A percentile compares a stretch with the other conserved stretches of the same genome.
These are phyloP conservation scores for Centropus bengalensis DNA, from an alignment of 2,113 vertebrate species.

Conservation along the genomic window DNA sequence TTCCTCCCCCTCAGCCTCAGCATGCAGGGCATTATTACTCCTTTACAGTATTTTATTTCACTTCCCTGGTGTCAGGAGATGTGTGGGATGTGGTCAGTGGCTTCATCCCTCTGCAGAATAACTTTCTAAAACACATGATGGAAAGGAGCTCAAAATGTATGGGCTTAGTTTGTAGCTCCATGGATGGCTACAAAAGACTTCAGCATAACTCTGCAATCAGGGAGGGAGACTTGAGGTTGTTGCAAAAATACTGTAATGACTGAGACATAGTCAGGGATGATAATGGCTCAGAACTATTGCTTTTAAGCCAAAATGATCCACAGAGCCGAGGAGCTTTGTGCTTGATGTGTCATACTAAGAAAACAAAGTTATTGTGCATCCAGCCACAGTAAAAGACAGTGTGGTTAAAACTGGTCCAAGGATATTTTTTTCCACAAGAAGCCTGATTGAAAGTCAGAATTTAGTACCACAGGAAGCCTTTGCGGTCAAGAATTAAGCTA, in stretches of 20 bases:
- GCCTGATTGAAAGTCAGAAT: not conserved
- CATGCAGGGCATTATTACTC: not conserved
- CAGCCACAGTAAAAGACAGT: not conserved
- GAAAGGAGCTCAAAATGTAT: not conserved
- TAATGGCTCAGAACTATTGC: not conserved
- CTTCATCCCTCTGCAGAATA: not conserved
- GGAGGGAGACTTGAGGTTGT: not conserved
- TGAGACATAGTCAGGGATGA: not conserved
- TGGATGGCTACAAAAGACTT: not conserved
- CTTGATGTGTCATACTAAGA: not conserved
- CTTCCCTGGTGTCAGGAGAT: not conserved
- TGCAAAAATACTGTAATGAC: not conserved
- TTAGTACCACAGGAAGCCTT: slow-evolving; percentile 2
- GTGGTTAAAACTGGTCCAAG: not conserved
- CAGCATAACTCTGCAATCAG: not conserved
- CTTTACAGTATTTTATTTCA: not conserved
- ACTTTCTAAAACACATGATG: not conserved
- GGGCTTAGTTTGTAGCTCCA: not conserved
- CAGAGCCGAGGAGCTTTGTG: not conserved
- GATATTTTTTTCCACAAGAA: not conserved
- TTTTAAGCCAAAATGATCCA: not conserved
- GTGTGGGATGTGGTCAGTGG: not conserved
- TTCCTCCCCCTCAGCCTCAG: not conserved
- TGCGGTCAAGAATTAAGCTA: slow-evolving; percentile 36
- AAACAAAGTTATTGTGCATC: not conserved